Percentiles rank a stretch among this genome's conserved stretches.
phyloP scores from a whole-genome alignment of 2,888 invertebrate genomes.

The Dendrolimus pini region DNA sequence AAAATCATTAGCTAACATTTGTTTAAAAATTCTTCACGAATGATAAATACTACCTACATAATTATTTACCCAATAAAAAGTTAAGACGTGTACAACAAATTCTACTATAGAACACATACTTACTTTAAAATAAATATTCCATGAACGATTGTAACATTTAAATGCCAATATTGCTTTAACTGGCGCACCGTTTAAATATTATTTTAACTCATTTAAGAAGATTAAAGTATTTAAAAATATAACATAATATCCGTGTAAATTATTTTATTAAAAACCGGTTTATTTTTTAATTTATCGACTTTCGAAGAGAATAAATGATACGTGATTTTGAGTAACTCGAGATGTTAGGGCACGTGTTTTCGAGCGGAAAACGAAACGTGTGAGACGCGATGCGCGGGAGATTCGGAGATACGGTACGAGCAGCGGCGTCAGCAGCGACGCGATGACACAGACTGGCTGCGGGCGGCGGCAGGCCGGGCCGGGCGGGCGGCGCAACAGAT shows the following conservation, averaged over 20 bases:
- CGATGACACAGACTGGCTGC: slow-evolving; percentile 29
- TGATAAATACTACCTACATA: background rate
- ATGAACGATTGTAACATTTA: background rate
- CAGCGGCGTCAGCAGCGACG: slow-evolving; percentile 19
- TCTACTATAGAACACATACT: background rate
- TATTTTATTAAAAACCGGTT: no score
- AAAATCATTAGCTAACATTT: background rate
- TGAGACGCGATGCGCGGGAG: slow-evolving; percentile 15
- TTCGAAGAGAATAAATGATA: background rate
- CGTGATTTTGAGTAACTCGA: background rate
- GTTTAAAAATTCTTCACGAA: background rate
- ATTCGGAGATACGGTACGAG: slow-evolving; percentile 17
- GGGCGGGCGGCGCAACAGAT: slow-evolving; percentile 69
- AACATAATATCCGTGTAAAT: no score
- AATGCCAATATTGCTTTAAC: background rate
- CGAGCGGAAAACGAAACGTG: slow-evolving; percentile 42
- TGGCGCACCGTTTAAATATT: background rate
- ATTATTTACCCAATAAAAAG: background rate
- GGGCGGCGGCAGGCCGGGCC: slow-evolving; percentile 26
- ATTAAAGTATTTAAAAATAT: no score
- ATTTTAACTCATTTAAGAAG: background rate
- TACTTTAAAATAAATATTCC: background rate
- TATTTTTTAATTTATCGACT: no score
- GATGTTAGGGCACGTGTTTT: slow-evolving; percentile 43
- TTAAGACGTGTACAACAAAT: background rate